These are phyloP conservation scores for Neelides folsomi DNA, from an alignment of 2,888 invertebrate genomes.

Conservation along the genomic window DNA sequence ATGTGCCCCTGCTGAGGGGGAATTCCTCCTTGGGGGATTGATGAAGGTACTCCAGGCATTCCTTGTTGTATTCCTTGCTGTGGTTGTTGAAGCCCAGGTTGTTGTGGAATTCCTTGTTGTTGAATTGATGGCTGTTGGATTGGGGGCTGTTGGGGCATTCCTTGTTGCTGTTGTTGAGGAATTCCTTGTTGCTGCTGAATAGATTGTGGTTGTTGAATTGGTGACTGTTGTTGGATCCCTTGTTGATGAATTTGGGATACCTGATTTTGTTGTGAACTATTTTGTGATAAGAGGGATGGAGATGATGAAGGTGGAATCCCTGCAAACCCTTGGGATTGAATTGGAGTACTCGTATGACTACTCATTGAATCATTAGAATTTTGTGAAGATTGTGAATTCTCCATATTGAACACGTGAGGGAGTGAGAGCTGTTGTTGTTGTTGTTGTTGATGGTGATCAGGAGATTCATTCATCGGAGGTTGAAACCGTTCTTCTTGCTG, in stretches of 20 bases:
- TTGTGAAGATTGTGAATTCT: constrained; percentile 11
- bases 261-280: background rate
- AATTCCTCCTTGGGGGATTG: constrained; percentile 22
- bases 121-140: constrained; percentile 12
- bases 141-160: constrained; percentile 5
- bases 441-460: constrained; percentile 9
- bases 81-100: constrained; percentile 21
- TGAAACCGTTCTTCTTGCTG: too few relatives aligned
- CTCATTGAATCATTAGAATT: background rate
- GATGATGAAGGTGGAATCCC: too few relatives aligned
- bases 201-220: constrained; percentile 3
- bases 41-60: constrained; percentile 15
- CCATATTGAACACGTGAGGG: constrained; percentile 9
- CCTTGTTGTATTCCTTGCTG: constrained; percentile 12
- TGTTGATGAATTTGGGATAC: background rate
- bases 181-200: constrained; percentile 6
- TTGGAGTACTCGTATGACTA: constrained; percentile 4
- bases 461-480: background rate
- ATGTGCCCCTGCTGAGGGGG: constrained; percentile 13
- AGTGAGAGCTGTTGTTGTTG: constrained; percentile 6
- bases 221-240: constrained; percentile 7
- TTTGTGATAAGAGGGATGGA: too few relatives aligned
- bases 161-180: constrained; percentile 19
- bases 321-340: constrained; percentile 2
- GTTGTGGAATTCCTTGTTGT: constrained; percentile 14